Evolutionary conservation across 1,140 invertebrate genomes (phyloP).

Genomic region (Ephestia elutella): DNA sequence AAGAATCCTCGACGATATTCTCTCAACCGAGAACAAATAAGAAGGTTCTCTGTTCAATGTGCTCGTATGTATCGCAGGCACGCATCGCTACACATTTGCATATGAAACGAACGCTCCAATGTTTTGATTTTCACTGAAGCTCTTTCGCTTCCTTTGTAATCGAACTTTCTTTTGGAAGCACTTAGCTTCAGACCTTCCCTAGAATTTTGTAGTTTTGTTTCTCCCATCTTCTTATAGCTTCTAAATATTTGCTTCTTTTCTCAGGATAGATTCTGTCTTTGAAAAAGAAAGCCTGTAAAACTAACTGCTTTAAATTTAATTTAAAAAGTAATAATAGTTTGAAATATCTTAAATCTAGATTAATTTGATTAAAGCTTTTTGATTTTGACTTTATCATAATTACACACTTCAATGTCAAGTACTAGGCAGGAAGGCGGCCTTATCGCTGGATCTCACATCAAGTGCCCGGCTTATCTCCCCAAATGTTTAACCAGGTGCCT

Average conservation of each 20-base stretch:
- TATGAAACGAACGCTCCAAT: slow-evolving; percentile 49
- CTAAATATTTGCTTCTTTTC: too few relatives aligned
- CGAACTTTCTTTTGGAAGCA: slow-evolving; percentile 24
- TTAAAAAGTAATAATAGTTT: too few relatives aligned
- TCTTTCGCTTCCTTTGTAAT: slow-evolving; percentile 29
- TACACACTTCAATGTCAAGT: slow-evolving; percentile 26
- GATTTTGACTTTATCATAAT: neutral
- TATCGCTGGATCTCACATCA: slow-evolving; percentile 64
- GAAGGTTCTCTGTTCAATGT: slow-evolving; percentile 5
- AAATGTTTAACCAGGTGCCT: slow-evolving; percentile 69
- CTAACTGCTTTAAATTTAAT: too few relatives aligned
- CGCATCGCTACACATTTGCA: slow-evolving; percentile 42
- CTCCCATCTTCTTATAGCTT: too few relatives aligned
- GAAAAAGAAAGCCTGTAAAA: too few relatives aligned
- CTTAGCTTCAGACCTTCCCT: slow-evolving; percentile 1
- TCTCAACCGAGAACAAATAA: neutral
- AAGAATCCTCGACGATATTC: neutral
- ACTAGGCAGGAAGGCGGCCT: slow-evolving; percentile 50
- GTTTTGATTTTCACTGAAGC: slow-evolving; percentile 47
- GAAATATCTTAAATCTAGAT: too few relatives aligned
- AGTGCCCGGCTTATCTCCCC: slow-evolving; percentile 64
- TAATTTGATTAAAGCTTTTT: too few relatives aligned
- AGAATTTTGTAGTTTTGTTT: slow-evolving; percentile 5
- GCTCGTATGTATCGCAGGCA: slow-evolving; percentile 34
- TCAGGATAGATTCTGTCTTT: too few relatives aligned